Conservation (phyloP, 2,888 invertebrate genomes). For the Aphidius colemani region DNA sequence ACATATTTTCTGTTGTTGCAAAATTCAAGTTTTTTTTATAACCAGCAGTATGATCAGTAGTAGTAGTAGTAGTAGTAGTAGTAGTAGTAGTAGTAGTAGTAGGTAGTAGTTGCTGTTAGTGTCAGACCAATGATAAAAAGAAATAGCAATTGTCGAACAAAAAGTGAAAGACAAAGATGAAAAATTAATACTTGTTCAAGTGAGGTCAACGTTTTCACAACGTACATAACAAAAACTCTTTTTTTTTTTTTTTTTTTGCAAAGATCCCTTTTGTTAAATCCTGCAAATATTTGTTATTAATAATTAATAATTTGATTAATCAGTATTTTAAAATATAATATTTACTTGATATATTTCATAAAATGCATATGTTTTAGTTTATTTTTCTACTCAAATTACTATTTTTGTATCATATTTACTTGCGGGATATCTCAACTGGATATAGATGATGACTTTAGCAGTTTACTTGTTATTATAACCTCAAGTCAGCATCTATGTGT, state of each 20-base stretch:
- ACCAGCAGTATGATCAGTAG: too few species aligned
- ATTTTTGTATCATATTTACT: constrained; percentile 30
- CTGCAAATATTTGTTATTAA: constrained; percentile 11
- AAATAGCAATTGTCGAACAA: neutral
- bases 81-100: too few species aligned
- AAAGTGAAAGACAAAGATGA: neutral
- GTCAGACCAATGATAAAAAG: too few species aligned
- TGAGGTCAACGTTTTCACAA: constrained; percentile 53
- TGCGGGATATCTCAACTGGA: constrained; percentile 24
- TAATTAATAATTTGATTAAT: too few species aligned
- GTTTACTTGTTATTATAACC: too few species aligned
- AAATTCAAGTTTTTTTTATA: too few species aligned
- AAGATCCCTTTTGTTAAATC: constrained; percentile 49
- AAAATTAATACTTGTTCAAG: constrained; percentile 17
- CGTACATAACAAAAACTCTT: constrained; percentile 41
- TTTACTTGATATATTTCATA: too few species aligned
- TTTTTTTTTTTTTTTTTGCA: constrained; percentile 48
- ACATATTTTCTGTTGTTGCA: too few species aligned
- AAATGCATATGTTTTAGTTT: neutral
- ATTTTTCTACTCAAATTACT: constrained; percentile 26
- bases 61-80: too few species aligned
- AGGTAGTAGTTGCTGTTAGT: too few species aligned
- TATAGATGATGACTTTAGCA: neutral
- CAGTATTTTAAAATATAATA: too few species aligned
- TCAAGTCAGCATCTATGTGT: too few species aligned